Conservation (phyloP, 2,888 invertebrate species). For the Coenonympha arcania region DNA sequence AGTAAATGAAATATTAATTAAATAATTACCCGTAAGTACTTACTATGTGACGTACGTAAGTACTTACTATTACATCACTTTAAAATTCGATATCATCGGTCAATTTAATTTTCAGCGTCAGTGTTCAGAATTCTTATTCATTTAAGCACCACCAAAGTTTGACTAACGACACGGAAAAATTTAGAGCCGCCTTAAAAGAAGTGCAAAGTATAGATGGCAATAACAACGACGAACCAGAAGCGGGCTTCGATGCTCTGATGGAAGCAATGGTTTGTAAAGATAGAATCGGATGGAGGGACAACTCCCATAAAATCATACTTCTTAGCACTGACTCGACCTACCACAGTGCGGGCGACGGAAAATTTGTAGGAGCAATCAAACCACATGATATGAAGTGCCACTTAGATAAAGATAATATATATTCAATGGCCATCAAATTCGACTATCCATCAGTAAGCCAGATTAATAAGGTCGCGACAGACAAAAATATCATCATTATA, state of each 20-base stretch:
- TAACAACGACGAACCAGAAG: constrained; percentile 83
- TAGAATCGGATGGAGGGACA: constrained; percentile 82
- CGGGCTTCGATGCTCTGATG: constrained; percentile 90
- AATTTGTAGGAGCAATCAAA: constrained; percentile 78
- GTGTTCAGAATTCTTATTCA: constrained; percentile 30
- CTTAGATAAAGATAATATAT: constrained; percentile 67
- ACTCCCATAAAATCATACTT: constrained; percentile 81
- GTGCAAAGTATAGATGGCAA: background rate
- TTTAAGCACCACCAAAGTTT: constrained; percentile 83
- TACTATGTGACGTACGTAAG: too few relatives aligned
- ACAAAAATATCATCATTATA: constrained; percentile 83
- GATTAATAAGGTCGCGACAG: constrained; percentile 75
- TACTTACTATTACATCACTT: too few relatives aligned
- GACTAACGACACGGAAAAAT: constrained; percentile 69
- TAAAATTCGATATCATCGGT: too few relatives aligned
- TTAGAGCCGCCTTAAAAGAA: constrained; percentile 44
- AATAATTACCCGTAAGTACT: too few relatives aligned
- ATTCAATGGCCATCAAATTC: constrained; percentile 67
- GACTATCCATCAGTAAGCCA: constrained; percentile 88
- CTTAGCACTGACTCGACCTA: constrained; percentile 86
- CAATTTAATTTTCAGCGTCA: constrained; percentile 8
- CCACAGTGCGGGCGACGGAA: constrained; percentile 87
- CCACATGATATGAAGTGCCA: constrained; percentile 82
- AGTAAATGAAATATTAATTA: too few relatives aligned
- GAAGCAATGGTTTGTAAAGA: constrained; percentile 83